These are phyloP conservation scores for Holcopasites calliopsidis DNA, from an alignment of 1,140 invertebrate genomes.

Conservation along the genomic window DNA sequence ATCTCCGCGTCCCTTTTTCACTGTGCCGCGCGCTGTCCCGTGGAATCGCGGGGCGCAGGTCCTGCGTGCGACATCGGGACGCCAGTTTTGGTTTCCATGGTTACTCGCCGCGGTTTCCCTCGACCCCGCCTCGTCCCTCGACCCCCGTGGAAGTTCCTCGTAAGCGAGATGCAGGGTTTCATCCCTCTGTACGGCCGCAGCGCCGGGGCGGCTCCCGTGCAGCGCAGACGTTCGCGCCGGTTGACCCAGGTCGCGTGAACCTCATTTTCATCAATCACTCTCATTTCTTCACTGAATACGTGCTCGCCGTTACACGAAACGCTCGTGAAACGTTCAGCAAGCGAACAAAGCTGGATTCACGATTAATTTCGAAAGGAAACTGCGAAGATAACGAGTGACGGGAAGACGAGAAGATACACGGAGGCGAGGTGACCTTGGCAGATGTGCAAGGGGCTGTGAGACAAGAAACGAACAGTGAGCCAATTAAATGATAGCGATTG, in stretches of 20 bases:
- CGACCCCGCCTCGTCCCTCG: background rate
- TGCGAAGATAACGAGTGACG: background rate
- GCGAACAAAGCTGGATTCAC: background rate
- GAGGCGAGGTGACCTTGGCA: constrained; percentile 51
- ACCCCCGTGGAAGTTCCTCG: constrained; percentile 25
- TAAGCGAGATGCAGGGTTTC: constrained; percentile 65
- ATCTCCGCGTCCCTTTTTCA: constrained; percentile 28
- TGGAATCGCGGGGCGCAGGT: constrained; percentile 59
- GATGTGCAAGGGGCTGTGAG: background rate
- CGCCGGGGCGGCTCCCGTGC: constrained; percentile 74
- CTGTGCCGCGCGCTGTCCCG: constrained; percentile 33
- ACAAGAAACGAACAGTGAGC: background rate
- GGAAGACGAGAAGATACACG: background rate
- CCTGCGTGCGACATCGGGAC: constrained; percentile 62
- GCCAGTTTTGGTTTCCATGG: constrained; percentile 49
- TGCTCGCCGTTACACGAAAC: background rate
- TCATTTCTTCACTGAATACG: background rate
- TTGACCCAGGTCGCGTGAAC: constrained; percentile 69
- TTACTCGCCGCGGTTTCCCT: constrained; percentile 42
- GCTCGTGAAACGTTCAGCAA: rapidly evolving
- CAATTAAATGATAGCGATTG: background rate
- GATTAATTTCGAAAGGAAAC: background rate
- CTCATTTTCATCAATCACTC: background rate
- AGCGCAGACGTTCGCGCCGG: constrained; percentile 72
- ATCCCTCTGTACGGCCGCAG: constrained; percentile 67